Percentiles rank a stretch among this genome's conserved stretches.
Evolutionary conservation across 2,113 vertebrate species (phyloP).

Genomic region (Eubucco bourcierii): DNA sequence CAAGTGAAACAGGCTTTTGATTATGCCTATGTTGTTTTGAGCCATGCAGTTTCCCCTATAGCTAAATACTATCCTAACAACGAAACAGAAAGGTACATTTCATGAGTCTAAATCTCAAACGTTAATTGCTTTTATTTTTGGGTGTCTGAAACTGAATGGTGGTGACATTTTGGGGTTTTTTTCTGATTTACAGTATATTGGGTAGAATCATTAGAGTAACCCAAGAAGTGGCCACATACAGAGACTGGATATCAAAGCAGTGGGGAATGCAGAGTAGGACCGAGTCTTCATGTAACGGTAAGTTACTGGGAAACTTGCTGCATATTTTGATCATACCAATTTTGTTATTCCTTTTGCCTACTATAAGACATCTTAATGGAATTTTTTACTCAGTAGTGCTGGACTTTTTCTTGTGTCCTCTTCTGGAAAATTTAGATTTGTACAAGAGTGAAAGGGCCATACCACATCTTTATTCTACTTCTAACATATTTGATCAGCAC

Average conservation of each 20-base stretch:
- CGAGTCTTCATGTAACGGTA: constrained; percentile 86
- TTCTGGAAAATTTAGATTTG: not conserved
- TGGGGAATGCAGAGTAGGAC: constrained; percentile 87
- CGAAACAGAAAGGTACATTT: constrained; percentile 91
- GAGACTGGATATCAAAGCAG: constrained; percentile 93
- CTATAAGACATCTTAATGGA: not conserved
- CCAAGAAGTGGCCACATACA: constrained; percentile 92
- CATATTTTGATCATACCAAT: not conserved
- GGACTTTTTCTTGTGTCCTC: not conserved
- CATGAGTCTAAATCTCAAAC: not conserved
- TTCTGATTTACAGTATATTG: constrained; percentile 82
- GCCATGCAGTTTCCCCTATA: constrained; percentile 93
- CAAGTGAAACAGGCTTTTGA: constrained; percentile 99
- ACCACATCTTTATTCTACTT: not conserved
- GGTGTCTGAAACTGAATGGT: not conserved
- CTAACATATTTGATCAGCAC: not conserved
- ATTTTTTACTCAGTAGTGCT: not conserved
- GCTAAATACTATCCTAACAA: constrained; percentile 96
- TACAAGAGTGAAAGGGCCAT: not conserved
- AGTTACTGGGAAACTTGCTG: not conserved
- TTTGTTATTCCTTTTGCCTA: not conserved
- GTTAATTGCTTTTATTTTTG: not conserved
- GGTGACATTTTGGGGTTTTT: not conserved
- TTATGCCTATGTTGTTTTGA: constrained; percentile 94
- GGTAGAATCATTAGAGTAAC: constrained; percentile 97